phyloP scores from a whole-genome alignment of 1,140 invertebrate species.

The Lethocerus indicus region DNA sequence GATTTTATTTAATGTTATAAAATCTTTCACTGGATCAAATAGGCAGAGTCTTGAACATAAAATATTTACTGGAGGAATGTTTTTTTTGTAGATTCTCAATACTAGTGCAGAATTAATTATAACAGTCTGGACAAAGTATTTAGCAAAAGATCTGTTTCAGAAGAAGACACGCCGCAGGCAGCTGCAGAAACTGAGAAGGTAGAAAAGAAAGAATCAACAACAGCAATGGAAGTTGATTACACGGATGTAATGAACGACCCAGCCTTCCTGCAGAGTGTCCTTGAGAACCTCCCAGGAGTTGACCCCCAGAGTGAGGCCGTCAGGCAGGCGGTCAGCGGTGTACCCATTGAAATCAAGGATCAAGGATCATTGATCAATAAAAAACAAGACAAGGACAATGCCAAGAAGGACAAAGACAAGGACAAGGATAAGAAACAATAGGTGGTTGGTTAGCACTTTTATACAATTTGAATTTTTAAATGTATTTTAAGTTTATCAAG shows the following conservation, averaged over 20 bases:
- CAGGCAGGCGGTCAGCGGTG: slow-evolving; percentile 70
- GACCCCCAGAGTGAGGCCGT: slow-evolving; percentile 86
- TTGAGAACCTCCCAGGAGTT: slow-evolving; percentile 86
- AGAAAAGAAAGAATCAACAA: slow-evolving; percentile 20
- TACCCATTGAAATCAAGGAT: no score
- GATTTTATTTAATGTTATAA: no score
- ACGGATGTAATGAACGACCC: slow-evolving; percentile 82
- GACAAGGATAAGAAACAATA: slow-evolving; percentile 1
- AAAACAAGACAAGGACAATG: background rate
- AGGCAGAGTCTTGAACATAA: no score
- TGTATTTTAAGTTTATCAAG: no score
- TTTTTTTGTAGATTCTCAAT: no score
- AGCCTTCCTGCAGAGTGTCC: slow-evolving; percentile 80
- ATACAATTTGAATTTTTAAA: no score
- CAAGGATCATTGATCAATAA: no score
- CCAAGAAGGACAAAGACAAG: background rate
- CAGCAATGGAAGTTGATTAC: slow-evolving; percentile 36
- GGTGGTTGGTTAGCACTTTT: no score
- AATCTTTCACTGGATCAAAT: no score
- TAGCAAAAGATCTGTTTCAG: slow-evolving; percentile 11
- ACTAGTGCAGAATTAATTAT: no score
- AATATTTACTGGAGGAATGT: no score
- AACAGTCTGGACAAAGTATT: no score
- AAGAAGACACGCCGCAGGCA: slow-evolving; percentile 11
- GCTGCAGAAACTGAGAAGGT: slow-evolving; percentile 2